Conservation (phyloP, 2,797 vertebrate genomes). For the Pelochelys cantorii region DNA sequence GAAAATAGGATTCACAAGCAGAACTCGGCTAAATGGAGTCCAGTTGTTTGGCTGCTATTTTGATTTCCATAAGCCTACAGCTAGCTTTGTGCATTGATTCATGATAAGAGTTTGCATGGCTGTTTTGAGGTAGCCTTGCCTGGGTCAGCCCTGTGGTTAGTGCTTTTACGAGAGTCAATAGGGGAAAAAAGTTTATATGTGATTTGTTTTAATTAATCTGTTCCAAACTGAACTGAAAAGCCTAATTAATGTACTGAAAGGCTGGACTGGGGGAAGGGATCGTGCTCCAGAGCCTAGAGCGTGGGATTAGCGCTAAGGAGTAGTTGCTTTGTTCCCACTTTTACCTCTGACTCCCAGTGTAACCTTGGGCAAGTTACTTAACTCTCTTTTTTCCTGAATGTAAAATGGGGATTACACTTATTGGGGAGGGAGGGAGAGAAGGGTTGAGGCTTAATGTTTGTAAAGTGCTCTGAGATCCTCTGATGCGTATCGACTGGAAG, state of each 20-base stretch:
- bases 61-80: constrained; percentile 33
- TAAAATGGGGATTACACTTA: not conserved
- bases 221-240: not conserved
- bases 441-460: not conserved
- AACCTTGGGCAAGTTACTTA: not conserved
- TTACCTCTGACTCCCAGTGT: not conserved
- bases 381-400: not conserved
- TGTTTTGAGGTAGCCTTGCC: not conserved
- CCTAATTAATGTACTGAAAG: not conserved
- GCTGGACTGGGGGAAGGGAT: not conserved
- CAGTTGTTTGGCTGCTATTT: constrained; percentile 7
- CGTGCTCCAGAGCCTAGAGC: not conserved
- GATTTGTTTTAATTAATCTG: not conserved
- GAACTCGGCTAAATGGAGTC: constrained; percentile 14
- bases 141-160: not conserved
- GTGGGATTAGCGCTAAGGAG: not conserved
- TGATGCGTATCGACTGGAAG: not conserved
- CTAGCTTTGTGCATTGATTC: constrained; percentile 28
- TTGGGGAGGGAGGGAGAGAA: not conserved
- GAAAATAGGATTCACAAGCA: constrained; percentile 40
- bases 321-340: not conserved
- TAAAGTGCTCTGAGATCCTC: not conserved
- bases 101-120: constrained; percentile 8
- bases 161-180: not conserved
- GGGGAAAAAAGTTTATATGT: not conserved